Conservation (phyloP, 2,797 vertebrate species). For the Todus mexicanus region DNA sequence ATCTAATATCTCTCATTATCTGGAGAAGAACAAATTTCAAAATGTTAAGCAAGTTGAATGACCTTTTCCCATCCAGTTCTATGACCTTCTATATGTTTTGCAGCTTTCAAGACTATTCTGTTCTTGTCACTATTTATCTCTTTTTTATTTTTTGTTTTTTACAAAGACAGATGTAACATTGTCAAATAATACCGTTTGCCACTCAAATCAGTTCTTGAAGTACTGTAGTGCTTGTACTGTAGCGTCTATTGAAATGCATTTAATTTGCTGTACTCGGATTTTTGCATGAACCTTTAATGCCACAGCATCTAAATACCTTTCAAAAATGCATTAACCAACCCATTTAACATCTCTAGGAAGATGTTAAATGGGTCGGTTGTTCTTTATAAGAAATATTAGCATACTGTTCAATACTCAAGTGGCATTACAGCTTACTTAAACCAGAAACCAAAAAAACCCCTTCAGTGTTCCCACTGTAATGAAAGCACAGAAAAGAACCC, state of each 20-base stretch:
- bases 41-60: neutral
- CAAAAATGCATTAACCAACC: constrained; percentile 8
- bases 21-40: neutral
- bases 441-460: neutral
- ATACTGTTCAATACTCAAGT: neutral
- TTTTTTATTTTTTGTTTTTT: neutral
- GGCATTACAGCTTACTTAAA: neutral
- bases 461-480: neutral
- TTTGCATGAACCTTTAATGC: neutral
- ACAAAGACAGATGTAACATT: neutral
- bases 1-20: neutral
- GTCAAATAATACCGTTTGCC: neutral
- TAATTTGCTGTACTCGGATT: neutral
- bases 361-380: neutral
- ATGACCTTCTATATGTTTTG: neutral
- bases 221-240: neutral
- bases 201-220: neutral
- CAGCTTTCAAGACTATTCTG: neutral
- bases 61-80: neutral
- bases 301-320: neutral
- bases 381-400: neutral
- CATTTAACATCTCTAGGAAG: neutral
- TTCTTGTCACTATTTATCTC: neutral
- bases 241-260: neutral
- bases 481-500: neutral